Evolutionary conservation across 2,113 vertebrate genomes (phyloP).

Genomic region (Thalassoma bifasciatum): DNA sequence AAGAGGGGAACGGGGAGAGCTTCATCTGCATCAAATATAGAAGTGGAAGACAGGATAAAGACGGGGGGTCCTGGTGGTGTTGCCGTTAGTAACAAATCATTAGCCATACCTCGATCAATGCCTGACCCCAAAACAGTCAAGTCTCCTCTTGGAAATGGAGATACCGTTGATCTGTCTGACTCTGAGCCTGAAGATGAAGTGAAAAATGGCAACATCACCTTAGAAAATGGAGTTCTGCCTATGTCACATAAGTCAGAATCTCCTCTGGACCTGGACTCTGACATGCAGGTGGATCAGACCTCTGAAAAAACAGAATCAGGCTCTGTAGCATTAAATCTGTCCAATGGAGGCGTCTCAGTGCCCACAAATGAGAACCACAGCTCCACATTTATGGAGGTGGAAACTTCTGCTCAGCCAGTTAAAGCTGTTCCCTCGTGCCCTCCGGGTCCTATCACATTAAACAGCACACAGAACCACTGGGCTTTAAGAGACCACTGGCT

Average conservation of each 20-base stretch:
- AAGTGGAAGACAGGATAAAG: constrained; percentile 26
- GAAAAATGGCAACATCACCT: constrained; percentile 9
- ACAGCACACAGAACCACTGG: constrained; percentile 8
- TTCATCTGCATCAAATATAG: not conserved
- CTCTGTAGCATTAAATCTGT: constrained; percentile 26
- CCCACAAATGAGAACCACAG: constrained; percentile 22
- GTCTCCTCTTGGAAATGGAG: constrained; percentile 52
- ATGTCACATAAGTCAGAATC: constrained; percentile 1
- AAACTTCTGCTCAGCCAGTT: constrained; percentile 1
- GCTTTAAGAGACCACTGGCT: constrained; percentile 74
- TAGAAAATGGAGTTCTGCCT: constrained; percentile 40
- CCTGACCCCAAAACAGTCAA: not conserved
- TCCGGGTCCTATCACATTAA: constrained; percentile 39
- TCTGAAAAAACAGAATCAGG: constrained; percentile 34
- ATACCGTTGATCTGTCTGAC: constrained; percentile 58
- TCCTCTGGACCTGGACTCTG: constrained; percentile 34
- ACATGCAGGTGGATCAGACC: constrained; percentile 59
- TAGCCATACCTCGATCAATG: constrained; percentile 14
- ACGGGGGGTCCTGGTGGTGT: constrained; percentile 5
- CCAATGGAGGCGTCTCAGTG: constrained; percentile 46
- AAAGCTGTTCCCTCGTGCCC: not conserved
- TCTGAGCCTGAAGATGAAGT: constrained; percentile 38
- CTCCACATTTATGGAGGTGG: constrained; percentile 39
- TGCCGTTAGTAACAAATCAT: constrained; percentile 17
- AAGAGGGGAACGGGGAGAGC: not conserved